Evolutionary conservation across 2,113 vertebrate species (phyloP).

Genomic region (Ictalurus punctatus): DNA sequence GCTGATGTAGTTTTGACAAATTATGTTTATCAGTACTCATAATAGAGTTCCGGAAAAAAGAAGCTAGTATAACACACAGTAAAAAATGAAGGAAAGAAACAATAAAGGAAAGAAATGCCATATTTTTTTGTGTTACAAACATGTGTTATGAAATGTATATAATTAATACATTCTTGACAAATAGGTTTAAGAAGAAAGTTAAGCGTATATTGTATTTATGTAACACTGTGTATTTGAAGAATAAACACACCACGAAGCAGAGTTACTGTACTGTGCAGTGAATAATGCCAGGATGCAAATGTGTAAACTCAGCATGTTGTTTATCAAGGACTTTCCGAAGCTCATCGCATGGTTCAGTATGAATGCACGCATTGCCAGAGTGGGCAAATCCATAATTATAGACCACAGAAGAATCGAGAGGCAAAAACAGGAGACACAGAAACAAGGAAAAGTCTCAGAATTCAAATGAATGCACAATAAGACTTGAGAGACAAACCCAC

Average conservation of each 20-base stretch:
- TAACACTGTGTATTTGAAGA: no score
- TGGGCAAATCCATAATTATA: not conserved
- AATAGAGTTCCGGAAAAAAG: not conserved
- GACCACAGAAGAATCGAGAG: not conserved
- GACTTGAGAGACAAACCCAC: not conserved
- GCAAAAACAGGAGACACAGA: not conserved
- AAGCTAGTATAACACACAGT: not conserved
- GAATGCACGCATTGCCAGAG: not conserved
- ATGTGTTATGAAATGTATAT: not conserved
- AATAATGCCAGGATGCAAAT: not conserved
- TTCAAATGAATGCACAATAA: not conserved
- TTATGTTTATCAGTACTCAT: not conserved
- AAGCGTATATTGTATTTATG: no score
- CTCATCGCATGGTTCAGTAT: not conserved
- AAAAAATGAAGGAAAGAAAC: not conserved
- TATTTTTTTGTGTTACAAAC: not conserved
- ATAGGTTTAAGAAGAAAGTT: no score
- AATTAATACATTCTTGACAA: not conserved
- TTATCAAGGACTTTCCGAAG: not conserved
- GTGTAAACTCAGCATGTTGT: not conserved
- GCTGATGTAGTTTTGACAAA: not conserved
- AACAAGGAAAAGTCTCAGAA: not conserved
- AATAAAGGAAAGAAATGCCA: not conserved
- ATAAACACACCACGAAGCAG: not conserved
- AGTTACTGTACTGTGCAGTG: not conserved